Evolutionary conservation across 1,140 invertebrate species (phyloP), one percentile per base, ranked within the genome.

Genomic region (Drosophila pachea): DNA sequence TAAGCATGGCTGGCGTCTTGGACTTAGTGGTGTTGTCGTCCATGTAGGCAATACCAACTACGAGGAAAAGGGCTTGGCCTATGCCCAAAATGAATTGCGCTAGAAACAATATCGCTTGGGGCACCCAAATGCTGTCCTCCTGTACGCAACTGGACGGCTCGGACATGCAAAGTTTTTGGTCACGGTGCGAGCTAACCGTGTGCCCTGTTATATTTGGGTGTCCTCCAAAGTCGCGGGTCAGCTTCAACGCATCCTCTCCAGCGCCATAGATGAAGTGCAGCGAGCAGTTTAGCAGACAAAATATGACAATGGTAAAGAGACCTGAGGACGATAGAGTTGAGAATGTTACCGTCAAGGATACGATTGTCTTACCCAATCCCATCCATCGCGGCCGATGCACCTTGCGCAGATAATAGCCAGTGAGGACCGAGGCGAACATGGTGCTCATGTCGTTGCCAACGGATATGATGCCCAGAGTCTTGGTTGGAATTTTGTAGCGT

Each of bases 231-330:
- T 94, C 93, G 32, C 90, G 88, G 0, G 94, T 94, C 7, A 94
- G 86, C 40, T 90, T 82, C 2, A 94, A 82, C 0, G 94, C 93
- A 69, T 94, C 93, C 43, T 93, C 89, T 4, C 94, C 94, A 33
- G 93, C 91, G 0, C 94, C 94, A 72, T 94, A 95, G 7, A 96
- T 86, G 43, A 94, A 92, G 72, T 95, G 94, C 11, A 94, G 94
- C 2, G 94, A 75, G 50, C 93, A 92, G 42, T 92, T 93, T 42
- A 95, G 73, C 61, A 94, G 90, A 78, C 94, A 95, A 66, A 93
- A 94, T 4, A 92, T 64, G 0, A 93, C 93, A 0, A 94, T 92
- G 12, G 92, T 92, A 62, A 93, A 92, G 64, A 94, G 91, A 14
- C 94, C 94, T 74, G 93, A 6, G 93, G 78, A 49, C 4, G 11